Evolutionary conservation across 2,797 vertebrate species (phyloP).

Genomic region (Sebastolobus alascanus): DNA sequence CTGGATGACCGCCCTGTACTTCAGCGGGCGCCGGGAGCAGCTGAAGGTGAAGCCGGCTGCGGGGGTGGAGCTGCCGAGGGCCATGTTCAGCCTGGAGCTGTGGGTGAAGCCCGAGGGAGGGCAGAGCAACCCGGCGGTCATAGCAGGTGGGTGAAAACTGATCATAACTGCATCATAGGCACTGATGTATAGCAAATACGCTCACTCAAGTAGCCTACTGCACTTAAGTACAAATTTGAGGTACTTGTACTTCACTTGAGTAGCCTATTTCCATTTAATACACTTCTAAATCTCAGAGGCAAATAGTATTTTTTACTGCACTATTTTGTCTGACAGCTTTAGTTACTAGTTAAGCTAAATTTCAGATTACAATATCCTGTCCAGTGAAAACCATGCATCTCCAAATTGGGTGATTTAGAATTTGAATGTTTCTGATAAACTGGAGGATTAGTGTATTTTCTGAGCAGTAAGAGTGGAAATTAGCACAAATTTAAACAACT

Average conservation of each 20-base stretch:
- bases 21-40: conserved; percentile 89
- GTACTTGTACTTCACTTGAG: neutral
- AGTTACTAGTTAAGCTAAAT: too few relatives aligned
- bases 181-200: neutral
- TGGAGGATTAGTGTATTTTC: neutral
- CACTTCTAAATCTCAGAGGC: neutral
- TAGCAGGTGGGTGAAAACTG: conserved; percentile 90
- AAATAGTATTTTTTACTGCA: neutral
- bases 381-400: too few relatives aligned
- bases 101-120: conserved; percentile 96
- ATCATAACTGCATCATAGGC: neutral
- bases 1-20: conserved; percentile 89
- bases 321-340: too few relatives aligned
- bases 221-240: neutral
- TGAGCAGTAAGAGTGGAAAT: neutral
- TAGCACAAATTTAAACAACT: neutral
- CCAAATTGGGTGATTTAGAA: neutral
- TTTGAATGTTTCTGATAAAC: neutral
- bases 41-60: conserved; percentile 85
- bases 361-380: neutral
- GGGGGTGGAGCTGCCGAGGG: conserved; percentile 86
- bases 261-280: neutral
- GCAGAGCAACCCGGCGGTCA: conserved; percentile 92
- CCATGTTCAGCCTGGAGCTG: conserved; percentile 91
- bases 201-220: neutral